Conservation (phyloP, 2,113 vertebrate genomes). For the Aegithalos caudatus region DNA sequence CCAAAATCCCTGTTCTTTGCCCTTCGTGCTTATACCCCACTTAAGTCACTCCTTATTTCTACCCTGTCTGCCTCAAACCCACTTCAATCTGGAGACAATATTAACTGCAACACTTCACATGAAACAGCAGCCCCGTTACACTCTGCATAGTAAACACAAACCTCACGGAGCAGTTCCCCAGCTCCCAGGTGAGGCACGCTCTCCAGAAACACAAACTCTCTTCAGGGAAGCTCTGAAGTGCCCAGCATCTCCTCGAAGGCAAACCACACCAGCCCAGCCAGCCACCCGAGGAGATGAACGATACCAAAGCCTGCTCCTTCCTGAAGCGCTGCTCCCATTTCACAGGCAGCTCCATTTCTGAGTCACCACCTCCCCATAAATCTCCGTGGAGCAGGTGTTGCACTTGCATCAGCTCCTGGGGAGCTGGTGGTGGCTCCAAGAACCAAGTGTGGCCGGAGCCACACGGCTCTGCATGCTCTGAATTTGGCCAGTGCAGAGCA, state of each 20-base stretch:
- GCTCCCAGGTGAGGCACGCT: background rate
- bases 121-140: background rate
- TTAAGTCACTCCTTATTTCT: background rate
- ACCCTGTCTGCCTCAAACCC: background rate
- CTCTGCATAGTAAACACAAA: background rate
- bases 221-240: background rate
- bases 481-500: background rate
- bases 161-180: background rate
- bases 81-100: background rate
- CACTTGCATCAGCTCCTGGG: background rate
- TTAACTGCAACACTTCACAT: background rate
- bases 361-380: background rate
- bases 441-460: rapidly evolving
- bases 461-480: rapidly evolving
- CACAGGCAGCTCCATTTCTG: background rate
- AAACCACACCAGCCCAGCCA: background rate
- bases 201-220: background rate
- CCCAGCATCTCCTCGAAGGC: background rate
- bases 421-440: background rate
- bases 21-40: background rate
- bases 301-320: background rate
- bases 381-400: background rate
- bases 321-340: background rate
- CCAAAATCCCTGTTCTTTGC: background rate
- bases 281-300: background rate